Evolutionary conservation across 2,113 vertebrate genomes (phyloP), one percentile per base, ranked within the genome.

Genomic region (Anhinga anhinga): DNA sequence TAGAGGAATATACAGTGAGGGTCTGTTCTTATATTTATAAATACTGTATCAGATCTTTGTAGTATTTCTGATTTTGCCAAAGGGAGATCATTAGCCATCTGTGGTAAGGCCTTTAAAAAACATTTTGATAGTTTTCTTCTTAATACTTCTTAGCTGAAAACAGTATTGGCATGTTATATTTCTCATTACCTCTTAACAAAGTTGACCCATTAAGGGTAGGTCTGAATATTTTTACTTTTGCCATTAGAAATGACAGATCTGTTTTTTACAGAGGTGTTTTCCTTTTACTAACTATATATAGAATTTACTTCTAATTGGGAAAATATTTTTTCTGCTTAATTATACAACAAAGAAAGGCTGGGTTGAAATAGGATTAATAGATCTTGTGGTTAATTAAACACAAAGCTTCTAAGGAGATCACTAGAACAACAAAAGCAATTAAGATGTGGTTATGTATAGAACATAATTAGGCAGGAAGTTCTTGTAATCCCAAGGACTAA

Each of bases 271-370:
- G 16, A 86, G n/a, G 30, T 82, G 27, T 59, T 74, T 86, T 96
- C 52, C 30, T 86, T 94, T 74, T 59, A 59, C 7, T 53, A 56
- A 23, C 82, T 95, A 73, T 79, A 90, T 71, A 90, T 74, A 69
- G 53, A 88, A 94, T 62, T 76, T 74, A 69, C 70, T 34, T 89
- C 55, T 88, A 95, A 90, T 92, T 94, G 55, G 62, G 86, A 95
- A 96, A 95, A 89, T 74, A 59, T 95, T 97, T 96, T 91, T 71
- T n/a, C n/a, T n/a, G n/a, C 84, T 97, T 98, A 97, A 97, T 97
- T 97, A 98, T 96, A 95, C 47, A 82, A 94, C 47, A 88, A 90
- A 98, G 78, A 71, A 94, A 95, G 76, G 62, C 82, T 96, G 77
- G 52, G 86, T 94, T 95, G 82, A 94, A 97, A 97, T 80, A 95